Evolutionary conservation across 2,797 vertebrate species (phyloP).

Genomic region (Alcedo quadribrachys): DNA sequence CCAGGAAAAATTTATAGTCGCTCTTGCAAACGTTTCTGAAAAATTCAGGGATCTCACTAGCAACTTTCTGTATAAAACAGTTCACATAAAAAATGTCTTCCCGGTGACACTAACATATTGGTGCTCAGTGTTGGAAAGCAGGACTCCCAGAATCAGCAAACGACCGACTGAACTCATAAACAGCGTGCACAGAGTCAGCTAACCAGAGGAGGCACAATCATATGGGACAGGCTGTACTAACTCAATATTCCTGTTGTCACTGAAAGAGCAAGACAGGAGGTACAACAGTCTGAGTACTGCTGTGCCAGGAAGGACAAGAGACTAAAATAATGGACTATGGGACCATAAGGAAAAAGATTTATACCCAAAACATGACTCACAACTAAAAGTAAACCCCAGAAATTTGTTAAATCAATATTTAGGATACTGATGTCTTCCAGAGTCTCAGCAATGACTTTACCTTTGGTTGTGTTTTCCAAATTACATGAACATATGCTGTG

Average conservation of each 20-base stretch:
- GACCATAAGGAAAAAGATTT: neutral
- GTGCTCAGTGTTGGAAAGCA: neutral
- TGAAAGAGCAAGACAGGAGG: neutral
- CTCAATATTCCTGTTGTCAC: neutral
- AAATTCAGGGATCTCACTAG: conserved; percentile 27
- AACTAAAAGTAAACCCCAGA: neutral
- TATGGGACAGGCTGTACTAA: neutral
- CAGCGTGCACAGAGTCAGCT: neutral
- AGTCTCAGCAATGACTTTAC: neutral
- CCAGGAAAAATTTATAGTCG: neutral
- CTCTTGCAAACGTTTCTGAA: conserved; percentile 23
- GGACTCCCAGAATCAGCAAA: neutral
- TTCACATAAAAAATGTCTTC: neutral
- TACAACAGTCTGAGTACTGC: neutral
- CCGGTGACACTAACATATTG: neutral
- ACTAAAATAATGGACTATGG: neutral
- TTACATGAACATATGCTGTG: accelerated
- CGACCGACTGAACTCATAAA: neutral
- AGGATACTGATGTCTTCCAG: neutral
- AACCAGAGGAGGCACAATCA: neutral
- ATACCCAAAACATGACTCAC: neutral
- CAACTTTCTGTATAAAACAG: neutral
- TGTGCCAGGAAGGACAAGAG: neutral
- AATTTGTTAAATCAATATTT: neutral
- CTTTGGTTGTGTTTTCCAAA: neutral